Conservation (phyloP, 1,140 invertebrate genomes). For the Pogonus chalceus region DNA sequence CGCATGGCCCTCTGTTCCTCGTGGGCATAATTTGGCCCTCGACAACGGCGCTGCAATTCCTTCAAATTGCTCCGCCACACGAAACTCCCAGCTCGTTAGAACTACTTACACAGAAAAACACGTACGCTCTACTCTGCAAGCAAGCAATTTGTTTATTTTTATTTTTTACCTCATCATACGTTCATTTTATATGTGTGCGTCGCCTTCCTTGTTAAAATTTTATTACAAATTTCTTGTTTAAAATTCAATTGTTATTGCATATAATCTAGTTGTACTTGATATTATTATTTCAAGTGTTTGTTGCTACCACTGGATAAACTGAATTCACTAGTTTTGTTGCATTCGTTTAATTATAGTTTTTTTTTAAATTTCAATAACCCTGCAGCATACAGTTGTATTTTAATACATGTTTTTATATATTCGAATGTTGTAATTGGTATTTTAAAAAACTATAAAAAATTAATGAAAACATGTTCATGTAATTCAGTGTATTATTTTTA, state of each 20-base stretch:
- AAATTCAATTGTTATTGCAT: background rate
- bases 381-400: no score
- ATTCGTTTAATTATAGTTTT: no score
- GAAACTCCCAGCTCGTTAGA: background rate
- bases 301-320: no score
- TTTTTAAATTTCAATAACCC: no score
- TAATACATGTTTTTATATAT: no score
- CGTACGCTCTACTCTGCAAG: background rate
- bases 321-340: no score
- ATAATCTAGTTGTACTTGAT: no score
- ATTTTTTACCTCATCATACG: background rate
- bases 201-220: background rate
- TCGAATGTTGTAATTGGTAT: no score
- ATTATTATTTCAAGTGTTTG: no score
- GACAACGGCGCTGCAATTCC: background rate
- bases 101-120: slow-evolving; percentile 2
- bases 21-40: background rate
- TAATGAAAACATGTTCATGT: no score
- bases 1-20: background rate
- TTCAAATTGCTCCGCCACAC: background rate
- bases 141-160: background rate
- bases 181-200: background rate
- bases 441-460: no score
- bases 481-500: no score
- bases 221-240: background rate